Evolutionary conservation across 2,888 invertebrate species (phyloP).

Genomic region (Ichneumon xanthorius): DNA sequence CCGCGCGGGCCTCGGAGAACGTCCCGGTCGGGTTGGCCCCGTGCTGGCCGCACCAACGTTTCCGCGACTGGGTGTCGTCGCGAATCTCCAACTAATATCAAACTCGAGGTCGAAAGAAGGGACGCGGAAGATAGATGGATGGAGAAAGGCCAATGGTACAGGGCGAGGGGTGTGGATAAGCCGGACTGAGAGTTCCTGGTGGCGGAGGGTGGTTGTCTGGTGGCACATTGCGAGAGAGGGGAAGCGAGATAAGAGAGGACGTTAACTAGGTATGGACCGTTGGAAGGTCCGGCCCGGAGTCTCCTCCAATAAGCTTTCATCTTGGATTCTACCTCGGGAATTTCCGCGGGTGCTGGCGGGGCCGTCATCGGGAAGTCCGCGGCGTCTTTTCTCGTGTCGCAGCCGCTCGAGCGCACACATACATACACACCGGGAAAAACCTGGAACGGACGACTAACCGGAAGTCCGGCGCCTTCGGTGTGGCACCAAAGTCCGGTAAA

Average conservation of each 20-base stretch:
- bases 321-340: slow-evolving; percentile 12
- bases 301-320: slow-evolving; percentile 18
- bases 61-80: slow-evolving; percentile 60
- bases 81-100: slow-evolving; percentile 81
- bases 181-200: slow-evolving; percentile 27
- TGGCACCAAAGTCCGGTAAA: slow-evolving; percentile 41
- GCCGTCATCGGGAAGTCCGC: slow-evolving; percentile 58
- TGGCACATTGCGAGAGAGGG: slow-evolving; percentile 47
- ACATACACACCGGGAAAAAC: slow-evolving; percentile 47
- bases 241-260: slow-evolving; percentile 55
- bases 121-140: slow-evolving; percentile 51
- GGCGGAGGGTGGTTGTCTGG: slow-evolving; percentile 4
- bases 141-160: slow-evolving; percentile 39
- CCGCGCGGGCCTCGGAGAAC: slow-evolving; percentile 42
- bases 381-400: slow-evolving; percentile 52
- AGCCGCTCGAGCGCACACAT: slow-evolving; percentile 39
- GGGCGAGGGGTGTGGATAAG: slow-evolving; percentile 23
- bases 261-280: slow-evolving; percentile 47
- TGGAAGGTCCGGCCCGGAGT: slow-evolving; percentile 46
- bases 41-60: slow-evolving; percentile 26
- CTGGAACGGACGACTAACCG: slow-evolving; percentile 39
- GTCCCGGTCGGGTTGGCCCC: slow-evolving; percentile 48
- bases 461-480: slow-evolving; percentile 59
- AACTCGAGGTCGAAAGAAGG: slow-evolving; percentile 78
- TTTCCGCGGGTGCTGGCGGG: slow-evolving; percentile 28